These are phyloP conservation scores for Ageneiosus marmoratus DNA, from an alignment of 2,113 vertebrate species.

Conservation along the genomic window DNA sequence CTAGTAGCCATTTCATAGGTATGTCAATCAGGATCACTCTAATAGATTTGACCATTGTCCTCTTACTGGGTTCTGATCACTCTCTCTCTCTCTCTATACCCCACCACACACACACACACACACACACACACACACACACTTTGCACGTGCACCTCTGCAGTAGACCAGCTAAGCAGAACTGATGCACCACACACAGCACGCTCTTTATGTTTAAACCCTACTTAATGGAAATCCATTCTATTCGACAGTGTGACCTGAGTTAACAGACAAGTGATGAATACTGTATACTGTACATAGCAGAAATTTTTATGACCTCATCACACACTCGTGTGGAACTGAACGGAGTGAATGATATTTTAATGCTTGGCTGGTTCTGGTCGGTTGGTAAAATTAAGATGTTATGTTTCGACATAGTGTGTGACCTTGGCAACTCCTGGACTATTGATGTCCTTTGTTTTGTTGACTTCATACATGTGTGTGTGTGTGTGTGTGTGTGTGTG, in stretches of 20 bases:
- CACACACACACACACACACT: conserved; percentile 20
- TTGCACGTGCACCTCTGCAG: conserved; percentile 47
- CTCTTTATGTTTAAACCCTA: background rate
- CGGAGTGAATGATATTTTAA: background rate
- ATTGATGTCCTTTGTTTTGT: background rate
- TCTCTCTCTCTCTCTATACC: conserved; percentile 19
- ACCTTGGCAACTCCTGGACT: conserved; percentile 3
- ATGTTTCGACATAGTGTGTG: background rate
- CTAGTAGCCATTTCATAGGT: background rate
- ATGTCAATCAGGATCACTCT: conserved; percentile 11
- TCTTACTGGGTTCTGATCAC: conserved; percentile 12
- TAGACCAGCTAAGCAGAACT: conserved; percentile 31
- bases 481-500: conserved; percentile 15
- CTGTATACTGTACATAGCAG: background rate
- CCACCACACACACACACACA: conserved; percentile 23
- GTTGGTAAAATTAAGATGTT: background rate
- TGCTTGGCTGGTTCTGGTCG: background rate
- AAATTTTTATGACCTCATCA: background rate
- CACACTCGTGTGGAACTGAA: background rate
- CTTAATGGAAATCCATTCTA: background rate
- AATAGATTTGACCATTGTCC: conserved; percentile 27
- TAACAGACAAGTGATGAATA: background rate
- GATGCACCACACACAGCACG: conserved; percentile 13
- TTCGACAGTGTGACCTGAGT: background rate
- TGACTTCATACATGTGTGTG: background rate